Percentiles rank a stretch among this genome's conserved stretches.
Evolutionary conservation across 1,140 invertebrate genomes (phyloP).

Genomic region (Cheumatopsyche charites): DNA sequence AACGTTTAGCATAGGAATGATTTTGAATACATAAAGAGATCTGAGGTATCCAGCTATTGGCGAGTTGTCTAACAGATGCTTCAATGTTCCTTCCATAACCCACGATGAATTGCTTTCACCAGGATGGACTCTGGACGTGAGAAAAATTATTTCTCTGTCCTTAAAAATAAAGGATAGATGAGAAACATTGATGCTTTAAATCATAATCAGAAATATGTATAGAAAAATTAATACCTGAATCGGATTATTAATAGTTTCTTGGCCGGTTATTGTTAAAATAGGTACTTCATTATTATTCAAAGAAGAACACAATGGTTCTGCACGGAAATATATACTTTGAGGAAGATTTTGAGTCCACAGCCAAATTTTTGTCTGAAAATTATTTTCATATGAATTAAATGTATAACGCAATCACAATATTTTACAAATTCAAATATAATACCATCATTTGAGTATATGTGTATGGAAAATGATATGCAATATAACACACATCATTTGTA

Average conservation of each 20-base stretch:
- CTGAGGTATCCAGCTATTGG: constrained; percentile 66
- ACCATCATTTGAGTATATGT: constrained; percentile 82
- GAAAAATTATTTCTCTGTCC: constrained; percentile 74
- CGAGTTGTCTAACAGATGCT: constrained; percentile 69
- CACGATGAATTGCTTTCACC: constrained; percentile 89
- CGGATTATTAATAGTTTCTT: constrained; percentile 63
- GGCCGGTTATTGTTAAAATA: constrained; percentile 79
- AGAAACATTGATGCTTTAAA: constrained; percentile 12
- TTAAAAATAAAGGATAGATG: constrained; percentile 53
- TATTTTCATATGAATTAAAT: constrained; percentile 60
- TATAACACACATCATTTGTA: constrained; percentile 81
- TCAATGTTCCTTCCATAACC: constrained; percentile 85
- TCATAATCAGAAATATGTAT: too few relatives aligned
- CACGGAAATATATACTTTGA: constrained; percentile 62
- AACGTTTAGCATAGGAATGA: constrained; percentile 87
- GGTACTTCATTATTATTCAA: constrained; percentile 79
- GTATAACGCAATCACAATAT: too few relatives aligned
- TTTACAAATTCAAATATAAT: constrained; percentile 47
- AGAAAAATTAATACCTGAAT: constrained; percentile 58
- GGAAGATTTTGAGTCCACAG: constrained; percentile 62
- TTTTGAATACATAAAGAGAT: constrained; percentile 81
- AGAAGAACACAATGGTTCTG: constrained; percentile 74
- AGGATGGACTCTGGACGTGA: constrained; percentile 85
- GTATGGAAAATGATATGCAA: constrained; percentile 92
- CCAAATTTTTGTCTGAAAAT: constrained; percentile 69